phyloP scores from a whole-genome alignment of 1,140 invertebrate species.

The Cydia fagiglandana region DNA sequence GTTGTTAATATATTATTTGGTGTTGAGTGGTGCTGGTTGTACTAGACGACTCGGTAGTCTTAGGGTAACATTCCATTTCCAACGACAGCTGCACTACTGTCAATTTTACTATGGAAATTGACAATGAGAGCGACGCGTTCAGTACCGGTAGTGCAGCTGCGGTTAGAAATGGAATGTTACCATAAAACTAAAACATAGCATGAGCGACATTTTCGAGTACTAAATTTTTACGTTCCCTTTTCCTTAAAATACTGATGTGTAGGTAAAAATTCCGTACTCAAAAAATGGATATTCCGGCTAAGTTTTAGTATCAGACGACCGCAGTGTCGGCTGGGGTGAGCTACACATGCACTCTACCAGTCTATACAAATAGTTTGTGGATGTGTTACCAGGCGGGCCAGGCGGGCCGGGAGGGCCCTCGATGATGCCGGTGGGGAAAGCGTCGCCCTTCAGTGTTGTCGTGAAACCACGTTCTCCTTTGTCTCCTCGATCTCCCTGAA shows the following conservation, averaged over 20 bases:
- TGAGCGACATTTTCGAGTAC: neutral
- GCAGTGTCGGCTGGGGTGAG: neutral
- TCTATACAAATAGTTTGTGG: neutral
- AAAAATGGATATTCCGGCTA: neutral
- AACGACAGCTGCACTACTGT: too few relatives aligned
- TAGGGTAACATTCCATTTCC: too few relatives aligned
- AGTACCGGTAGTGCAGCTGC: too few relatives aligned
- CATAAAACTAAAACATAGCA: neutral
- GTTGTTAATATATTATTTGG: neutral
- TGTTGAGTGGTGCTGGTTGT: neutral
- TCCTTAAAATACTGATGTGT: neutral
- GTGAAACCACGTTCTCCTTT: constrained; percentile 94
- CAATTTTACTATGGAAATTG: too few relatives aligned
- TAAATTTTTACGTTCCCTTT: neutral
- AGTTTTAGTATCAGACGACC: neutral
- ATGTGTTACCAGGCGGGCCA: constrained; percentile 88
- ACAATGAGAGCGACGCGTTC: too few relatives aligned
- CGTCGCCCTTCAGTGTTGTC: constrained; percentile 93
- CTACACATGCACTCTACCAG: constrained; percentile 15
- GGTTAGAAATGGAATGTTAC: too few relatives aligned
- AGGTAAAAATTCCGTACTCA: neutral
- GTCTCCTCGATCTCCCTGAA: constrained; percentile 92
- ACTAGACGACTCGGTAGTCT: neutral
- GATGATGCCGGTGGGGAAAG: constrained; percentile 94
- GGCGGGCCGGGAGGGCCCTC: constrained; percentile 95